phyloP scores from a whole-genome alignment of 2,888 invertebrate genomes.

The Oegoconia quadripuncta region DNA sequence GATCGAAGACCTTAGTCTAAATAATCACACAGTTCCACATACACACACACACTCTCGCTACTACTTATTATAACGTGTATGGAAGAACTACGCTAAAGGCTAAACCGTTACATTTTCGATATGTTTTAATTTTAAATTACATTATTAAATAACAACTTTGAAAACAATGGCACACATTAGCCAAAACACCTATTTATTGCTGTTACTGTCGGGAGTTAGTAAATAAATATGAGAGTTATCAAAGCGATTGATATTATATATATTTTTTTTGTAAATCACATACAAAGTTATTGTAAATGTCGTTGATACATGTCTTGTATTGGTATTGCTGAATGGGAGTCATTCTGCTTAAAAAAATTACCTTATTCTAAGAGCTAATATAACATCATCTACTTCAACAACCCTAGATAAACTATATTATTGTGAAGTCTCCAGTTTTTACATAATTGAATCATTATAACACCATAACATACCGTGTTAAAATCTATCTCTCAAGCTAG shows the following conservation, averaged over 20 bases:
- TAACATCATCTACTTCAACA: constrained; percentile 64
- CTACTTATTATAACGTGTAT: constrained; percentile 50
- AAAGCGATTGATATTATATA: neutral
- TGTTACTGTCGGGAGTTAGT: constrained; percentile 41
- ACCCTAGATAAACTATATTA: constrained; percentile 46
- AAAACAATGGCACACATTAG: constrained; percentile 67
- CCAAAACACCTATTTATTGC: constrained; percentile 36
- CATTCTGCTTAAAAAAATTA: constrained; percentile 20
- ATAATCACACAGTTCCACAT: constrained; percentile 35
- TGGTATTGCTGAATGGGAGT: constrained; percentile 1
- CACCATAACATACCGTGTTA: constrained; percentile 29
- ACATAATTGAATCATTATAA: constrained; percentile 55
- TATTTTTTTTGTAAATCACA: neutral
- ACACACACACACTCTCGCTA: constrained; percentile 51
- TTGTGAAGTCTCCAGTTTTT: constrained; percentile 53
- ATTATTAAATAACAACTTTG: constrained; percentile 61
- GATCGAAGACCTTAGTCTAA: constrained; percentile 30
- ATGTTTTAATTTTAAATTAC: constrained; percentile 68
- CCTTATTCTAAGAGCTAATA: constrained; percentile 54
- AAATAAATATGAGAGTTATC: constrained; percentile 1
- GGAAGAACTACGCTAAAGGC: constrained; percentile 77
- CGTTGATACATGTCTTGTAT: neutral
- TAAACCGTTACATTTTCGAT: constrained; percentile 73
- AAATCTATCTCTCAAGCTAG: constrained; percentile 35
- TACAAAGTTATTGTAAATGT: neutral